Evolutionary conservation across 2,113 vertebrate genomes (phyloP), one percentile per base, ranked within the genome.

Genomic region (Planiliza haematocheilus): DNA sequence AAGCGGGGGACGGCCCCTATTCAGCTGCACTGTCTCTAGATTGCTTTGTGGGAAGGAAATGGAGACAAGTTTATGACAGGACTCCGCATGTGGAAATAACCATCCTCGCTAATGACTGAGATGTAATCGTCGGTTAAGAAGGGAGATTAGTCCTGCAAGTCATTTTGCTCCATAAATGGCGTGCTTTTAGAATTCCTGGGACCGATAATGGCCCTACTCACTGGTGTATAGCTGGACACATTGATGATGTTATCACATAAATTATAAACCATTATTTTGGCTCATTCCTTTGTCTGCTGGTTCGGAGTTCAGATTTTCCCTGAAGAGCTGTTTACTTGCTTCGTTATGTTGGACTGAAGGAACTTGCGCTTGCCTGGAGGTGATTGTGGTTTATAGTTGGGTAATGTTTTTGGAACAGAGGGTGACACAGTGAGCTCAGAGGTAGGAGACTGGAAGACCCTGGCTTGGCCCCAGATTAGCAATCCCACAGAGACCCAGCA

Each of bases 91-190:
- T 72, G 41, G 62, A 84, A 79, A 69, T 69, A 74, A 64, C 73
- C 57, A 64, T 72, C 68, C 59, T 82, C 18, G 11, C 81, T 83
- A 86, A 86, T 86, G 79, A 81, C 57, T 74, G 61, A 79, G 83
- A 90, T 77, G 73, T 80, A 86, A 88, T 90, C 82, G 88, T 84
- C 73, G 77, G 75, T 81, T 71, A 71, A 73, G 75, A 68, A 61
- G 36, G 56, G 51, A 75, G 62, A 84, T 81, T 73, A 83, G 81
- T 83, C 78, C 64, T 49, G 30, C 49, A 71, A 83, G 82, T 83
- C 55, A 84, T 90, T 86, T 89, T 73, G 72, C 60, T 75, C 12
- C 61, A 62, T 70, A 77, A 82, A 84, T 88, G 34, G 59, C 50
- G 81, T 81, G 71, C 83, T 85, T 88, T 90, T 79, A 69, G 37